Percentiles rank a stretch among this genome's conserved stretches.
Conservation (phyloP, 2,113 vertebrate species). For the Nycticryphes semicollaris region DNA sequence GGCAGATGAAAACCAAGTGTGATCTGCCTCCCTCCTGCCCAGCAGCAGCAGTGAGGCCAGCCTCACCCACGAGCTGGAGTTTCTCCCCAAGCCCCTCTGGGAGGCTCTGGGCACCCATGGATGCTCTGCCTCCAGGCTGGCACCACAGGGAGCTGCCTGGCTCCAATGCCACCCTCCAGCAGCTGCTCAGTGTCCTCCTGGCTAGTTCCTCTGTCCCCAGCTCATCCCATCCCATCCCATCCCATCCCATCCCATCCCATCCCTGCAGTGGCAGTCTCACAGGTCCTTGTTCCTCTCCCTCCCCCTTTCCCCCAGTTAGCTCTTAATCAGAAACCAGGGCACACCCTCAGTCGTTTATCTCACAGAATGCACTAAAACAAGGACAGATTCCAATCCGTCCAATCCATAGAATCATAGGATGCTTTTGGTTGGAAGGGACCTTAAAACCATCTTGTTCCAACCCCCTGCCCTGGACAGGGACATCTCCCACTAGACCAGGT, state of each 20-base stretch:
- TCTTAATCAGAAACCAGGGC: background rate
- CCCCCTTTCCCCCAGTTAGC: background rate
- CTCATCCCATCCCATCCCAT: too few species aligned
- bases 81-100: background rate
- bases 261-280: rapidly evolving
- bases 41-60: background rate
- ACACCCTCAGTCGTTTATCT: too few species aligned
- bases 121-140: background rate
- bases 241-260: background rate
- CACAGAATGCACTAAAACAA: background rate
- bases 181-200: background rate
- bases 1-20: background rate
- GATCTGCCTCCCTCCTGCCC: too few species aligned
- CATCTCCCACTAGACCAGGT: too few species aligned
- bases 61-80: rapidly evolving
- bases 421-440: too few species aligned
- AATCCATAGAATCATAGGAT: background rate
- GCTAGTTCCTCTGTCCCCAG: background rate
- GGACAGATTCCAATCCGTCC: background rate
- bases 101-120: background rate
- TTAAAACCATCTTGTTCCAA: too few species aligned
- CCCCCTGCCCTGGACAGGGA: too few species aligned
- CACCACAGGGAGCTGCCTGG: background rate
- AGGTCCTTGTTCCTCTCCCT: background rate
- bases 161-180: background rate